phyloP scores from a whole-genome alignment of 2,797 vertebrate species.

The Telmatherina bonti region DNA sequence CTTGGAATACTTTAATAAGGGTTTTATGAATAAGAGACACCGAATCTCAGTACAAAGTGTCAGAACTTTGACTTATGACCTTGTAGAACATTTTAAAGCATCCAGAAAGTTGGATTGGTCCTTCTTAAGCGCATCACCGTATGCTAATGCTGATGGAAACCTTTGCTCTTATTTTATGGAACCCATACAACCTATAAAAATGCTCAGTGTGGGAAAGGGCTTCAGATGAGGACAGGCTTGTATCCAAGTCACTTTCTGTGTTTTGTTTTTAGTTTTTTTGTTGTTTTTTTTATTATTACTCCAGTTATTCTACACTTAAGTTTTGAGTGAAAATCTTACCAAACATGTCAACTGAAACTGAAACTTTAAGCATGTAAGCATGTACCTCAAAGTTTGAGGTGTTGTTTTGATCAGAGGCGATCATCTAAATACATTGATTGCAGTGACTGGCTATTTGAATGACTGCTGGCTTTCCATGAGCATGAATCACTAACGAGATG shows the following conservation, averaged over 20 bases:
- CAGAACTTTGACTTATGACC: not conserved
- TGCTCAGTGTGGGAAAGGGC: not conserved
- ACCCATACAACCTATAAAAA: not conserved
- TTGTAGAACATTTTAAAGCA: not conserved
- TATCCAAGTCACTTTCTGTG: slow-evolving; percentile 52
- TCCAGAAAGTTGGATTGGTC: not conserved
- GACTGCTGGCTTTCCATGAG: not conserved
- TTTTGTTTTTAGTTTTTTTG: slow-evolving; percentile 42
- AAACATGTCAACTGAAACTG: not conserved
- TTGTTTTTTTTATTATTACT: too few relatives aligned
- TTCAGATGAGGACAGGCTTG: slow-evolving; percentile 40
- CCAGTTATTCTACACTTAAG: not conserved
- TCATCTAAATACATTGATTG: not conserved
- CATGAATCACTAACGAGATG: not conserved
- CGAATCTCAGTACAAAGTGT: not conserved
- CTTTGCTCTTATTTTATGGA: not conserved
- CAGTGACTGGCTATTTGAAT: not conserved
- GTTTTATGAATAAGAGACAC: not conserved
- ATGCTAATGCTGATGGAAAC: not conserved
- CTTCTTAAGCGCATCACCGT: not conserved
- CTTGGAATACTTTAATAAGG: not conserved
- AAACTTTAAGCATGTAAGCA: not conserved
- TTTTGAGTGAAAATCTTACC: not conserved
- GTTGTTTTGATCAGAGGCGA: not conserved
- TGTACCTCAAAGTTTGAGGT: not conserved